phyloP scores from a whole-genome alignment of 2,797 vertebrate genomes.

The Phalanger gymnotis region DNA sequence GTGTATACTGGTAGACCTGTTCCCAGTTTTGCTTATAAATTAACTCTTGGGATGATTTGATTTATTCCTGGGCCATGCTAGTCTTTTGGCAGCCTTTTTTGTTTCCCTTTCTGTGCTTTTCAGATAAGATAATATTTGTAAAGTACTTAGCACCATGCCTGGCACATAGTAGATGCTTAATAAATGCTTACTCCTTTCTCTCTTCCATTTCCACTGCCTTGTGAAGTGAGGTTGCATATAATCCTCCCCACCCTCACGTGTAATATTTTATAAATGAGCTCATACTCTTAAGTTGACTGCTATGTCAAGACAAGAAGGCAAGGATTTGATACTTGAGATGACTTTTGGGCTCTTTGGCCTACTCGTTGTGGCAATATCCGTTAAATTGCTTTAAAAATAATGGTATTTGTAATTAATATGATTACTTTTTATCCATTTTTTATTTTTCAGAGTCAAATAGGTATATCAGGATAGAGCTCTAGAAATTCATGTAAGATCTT shows the following conservation, averaged over 20 bases:
- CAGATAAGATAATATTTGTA: background rate
- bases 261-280: background rate
- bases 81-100: background rate
- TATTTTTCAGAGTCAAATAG: background rate
- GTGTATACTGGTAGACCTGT: background rate
- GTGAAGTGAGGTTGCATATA: background rate
- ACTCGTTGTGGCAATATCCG: background rate
- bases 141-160: background rate
- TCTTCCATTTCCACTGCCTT: background rate
- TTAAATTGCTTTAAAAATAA: background rate
- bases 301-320: background rate
- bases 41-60: background rate
- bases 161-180: background rate
- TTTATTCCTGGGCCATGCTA: background rate
- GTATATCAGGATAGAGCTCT: background rate
- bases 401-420: background rate
- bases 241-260: background rate
- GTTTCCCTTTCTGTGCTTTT: background rate
- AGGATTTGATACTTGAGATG: background rate
- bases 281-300: background rate
- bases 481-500: background rate
- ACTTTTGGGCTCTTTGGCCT: background rate
- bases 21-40: background rate
- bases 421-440: background rate
- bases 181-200: background rate